Percentiles rank a stretch among this genome's conserved stretches.
Evolutionary conservation across 1,140 invertebrate species (phyloP).

Genomic region (Sarcophaga peregrina): DNA sequence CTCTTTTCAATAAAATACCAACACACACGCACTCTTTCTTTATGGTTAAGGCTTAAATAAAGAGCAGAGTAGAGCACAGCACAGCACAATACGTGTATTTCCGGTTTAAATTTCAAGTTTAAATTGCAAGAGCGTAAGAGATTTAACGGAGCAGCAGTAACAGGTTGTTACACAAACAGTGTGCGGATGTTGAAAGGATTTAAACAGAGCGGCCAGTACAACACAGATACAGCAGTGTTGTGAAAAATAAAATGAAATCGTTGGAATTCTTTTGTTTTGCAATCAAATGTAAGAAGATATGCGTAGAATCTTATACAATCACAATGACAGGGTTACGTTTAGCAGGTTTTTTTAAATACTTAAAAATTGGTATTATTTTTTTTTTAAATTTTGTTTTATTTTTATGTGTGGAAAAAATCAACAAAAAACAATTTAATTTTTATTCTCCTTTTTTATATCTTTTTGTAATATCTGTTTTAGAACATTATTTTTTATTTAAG

Average conservation of each 20-base stretch:
- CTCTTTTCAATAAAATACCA: not conserved
- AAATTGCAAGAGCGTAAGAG: not conserved
- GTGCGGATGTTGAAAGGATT: too few relatives aligned
- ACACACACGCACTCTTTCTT: not conserved
- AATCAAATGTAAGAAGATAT: not conserved
- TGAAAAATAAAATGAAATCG: not conserved
- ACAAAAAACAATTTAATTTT: conserved; percentile 1
- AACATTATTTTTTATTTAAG: not conserved
- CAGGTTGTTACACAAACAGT: too few relatives aligned
- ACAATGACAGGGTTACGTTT: too few relatives aligned
- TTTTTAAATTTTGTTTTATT: not conserved
- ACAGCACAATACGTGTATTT: not conserved
- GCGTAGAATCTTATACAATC: too few relatives aligned
- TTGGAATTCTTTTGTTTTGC: not conserved
- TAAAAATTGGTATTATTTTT: not conserved
- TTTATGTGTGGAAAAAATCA: not conserved
- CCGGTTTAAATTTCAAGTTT: not conserved
- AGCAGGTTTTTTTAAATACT: too few relatives aligned
- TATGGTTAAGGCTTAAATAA: not conserved
- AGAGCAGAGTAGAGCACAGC: not conserved
- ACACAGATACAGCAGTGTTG: not conserved
- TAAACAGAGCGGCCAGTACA: too few relatives aligned
- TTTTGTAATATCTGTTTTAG: not conserved
- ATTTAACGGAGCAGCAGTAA: not conserved
- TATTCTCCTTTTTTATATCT: not conserved